Evolutionary conservation across 2,113 vertebrate genomes (phyloP).

Genomic region (Erythrolamprus reginae): DNA sequence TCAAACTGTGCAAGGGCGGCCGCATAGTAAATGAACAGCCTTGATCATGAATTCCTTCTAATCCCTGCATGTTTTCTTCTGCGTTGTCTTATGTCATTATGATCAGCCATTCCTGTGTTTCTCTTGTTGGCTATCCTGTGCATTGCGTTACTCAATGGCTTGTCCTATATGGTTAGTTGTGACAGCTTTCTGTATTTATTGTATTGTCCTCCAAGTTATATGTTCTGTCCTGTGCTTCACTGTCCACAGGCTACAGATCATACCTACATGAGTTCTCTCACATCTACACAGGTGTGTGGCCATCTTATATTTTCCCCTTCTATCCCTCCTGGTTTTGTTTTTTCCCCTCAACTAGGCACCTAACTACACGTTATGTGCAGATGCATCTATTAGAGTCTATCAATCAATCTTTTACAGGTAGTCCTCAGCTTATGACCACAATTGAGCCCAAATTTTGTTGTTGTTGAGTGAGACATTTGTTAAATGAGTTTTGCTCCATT

Average conservation of each 20-base stretch:
- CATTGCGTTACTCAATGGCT: background rate
- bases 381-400: background rate
- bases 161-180: background rate
- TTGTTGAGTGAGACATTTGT: too few relatives aligned
- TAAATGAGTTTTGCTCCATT: too few relatives aligned
- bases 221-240: conserved; percentile 11
- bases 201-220: background rate
- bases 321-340: too few relatives aligned
- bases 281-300: background rate
- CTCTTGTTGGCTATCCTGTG: background rate
- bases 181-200: background rate
- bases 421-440: too few relatives aligned
- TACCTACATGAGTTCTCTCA: background rate
- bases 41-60: background rate
- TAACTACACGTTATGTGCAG: background rate
- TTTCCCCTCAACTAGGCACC: background rate
- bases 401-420: background rate
- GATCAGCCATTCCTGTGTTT: background rate
- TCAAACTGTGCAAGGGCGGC: background rate
- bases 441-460: too few relatives aligned
- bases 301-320: background rate
- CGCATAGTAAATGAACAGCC: background rate
- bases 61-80: background rate
- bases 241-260: background rate
- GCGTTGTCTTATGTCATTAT: background rate